phyloP scores from a whole-genome alignment of 2,888 invertebrate genomes.

The Hecatera dysodea region DNA sequence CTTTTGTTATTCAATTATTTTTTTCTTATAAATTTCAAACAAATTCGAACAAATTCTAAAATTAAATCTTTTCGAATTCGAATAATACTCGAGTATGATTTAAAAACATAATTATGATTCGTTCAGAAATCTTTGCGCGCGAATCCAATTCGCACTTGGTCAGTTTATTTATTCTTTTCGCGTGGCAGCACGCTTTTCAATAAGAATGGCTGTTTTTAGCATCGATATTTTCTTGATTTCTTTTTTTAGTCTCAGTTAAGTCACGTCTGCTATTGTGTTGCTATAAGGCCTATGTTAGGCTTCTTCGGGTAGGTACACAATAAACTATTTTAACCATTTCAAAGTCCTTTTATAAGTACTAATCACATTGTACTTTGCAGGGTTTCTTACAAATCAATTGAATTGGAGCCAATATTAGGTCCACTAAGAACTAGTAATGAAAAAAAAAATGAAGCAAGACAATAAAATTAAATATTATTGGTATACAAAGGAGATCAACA shows the following conservation, averaged over 20 bases:
- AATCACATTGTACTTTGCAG: slow-evolving; percentile 20
- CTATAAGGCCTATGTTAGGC: not conserved
- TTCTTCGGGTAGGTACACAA: not conserved
- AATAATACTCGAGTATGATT: too few relatives aligned
- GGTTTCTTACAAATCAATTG: slow-evolving; percentile 6
- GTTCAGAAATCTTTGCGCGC: too few relatives aligned
- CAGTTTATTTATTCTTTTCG: not conserved
- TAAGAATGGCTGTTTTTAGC: not conserved
- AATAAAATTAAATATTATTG: too few relatives aligned
- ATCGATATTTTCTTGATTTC: not conserved
- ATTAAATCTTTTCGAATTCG: too few relatives aligned
- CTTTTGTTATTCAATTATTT: too few relatives aligned
- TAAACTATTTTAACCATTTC: slow-evolving; percentile 1
- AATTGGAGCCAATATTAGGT: not conserved
- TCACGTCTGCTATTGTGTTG: slow-evolving; percentile 3
- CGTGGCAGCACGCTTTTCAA: not conserved
- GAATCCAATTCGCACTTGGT: too few relatives aligned
- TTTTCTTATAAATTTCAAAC: too few relatives aligned
- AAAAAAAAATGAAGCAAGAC: too few relatives aligned
- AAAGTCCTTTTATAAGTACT: slow-evolving; percentile 15
- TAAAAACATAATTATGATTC: too few relatives aligned
- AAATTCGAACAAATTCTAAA: too few relatives aligned
- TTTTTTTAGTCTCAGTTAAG: not conserved
- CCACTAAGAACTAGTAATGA: not conserved
- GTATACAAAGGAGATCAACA: too few relatives aligned